A percentile compares a stretch with the other conserved stretches of the same genome.
phyloP scores from a whole-genome alignment of 2,797 vertebrate species.

The Crenuchus spilurus region DNA sequence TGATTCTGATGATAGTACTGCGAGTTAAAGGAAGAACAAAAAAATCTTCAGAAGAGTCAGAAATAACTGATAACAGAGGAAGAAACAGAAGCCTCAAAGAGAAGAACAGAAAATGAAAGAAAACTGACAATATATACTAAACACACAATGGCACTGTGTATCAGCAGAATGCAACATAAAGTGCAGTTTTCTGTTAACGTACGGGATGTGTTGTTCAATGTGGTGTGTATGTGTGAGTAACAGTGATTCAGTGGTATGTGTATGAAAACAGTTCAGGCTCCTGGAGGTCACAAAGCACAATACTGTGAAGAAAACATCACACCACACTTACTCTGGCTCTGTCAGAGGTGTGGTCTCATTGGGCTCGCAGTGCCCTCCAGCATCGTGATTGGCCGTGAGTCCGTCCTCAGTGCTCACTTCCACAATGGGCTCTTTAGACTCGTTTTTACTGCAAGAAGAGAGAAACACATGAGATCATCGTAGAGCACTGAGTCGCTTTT shows the following conservation, averaged over 20 bases:
- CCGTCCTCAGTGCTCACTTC: constrained; percentile 95
- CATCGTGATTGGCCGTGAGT: constrained; percentile 92
- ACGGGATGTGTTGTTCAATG: neutral
- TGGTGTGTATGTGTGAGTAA: neutral
- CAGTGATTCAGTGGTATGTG: neutral
- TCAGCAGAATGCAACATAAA: neutral
- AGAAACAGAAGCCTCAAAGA: neutral
- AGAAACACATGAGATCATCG: constrained; percentile 19
- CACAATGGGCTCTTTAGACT: constrained; percentile 97
- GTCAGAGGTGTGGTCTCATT: constrained; percentile 97
- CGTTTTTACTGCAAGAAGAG: constrained; percentile 88
- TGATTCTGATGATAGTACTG: too few relatives aligned
- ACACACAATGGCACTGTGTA: neutral
- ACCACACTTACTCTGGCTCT: constrained; percentile 90
- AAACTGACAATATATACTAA: neutral
- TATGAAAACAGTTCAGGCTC: neutral
- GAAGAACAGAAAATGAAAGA: neutral
- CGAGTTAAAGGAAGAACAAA: neutral
- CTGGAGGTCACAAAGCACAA: neutral
- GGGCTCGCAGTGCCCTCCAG: constrained; percentile 91
- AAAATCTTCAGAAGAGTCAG: neutral
- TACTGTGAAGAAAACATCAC: neutral
- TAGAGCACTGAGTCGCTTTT: constrained; percentile 6
- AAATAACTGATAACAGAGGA: neutral
- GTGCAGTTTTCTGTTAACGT: neutral